Evolutionary conservation across 2,888 invertebrate species (phyloP).

Genomic region (Conops quadrifasciatus): DNA sequence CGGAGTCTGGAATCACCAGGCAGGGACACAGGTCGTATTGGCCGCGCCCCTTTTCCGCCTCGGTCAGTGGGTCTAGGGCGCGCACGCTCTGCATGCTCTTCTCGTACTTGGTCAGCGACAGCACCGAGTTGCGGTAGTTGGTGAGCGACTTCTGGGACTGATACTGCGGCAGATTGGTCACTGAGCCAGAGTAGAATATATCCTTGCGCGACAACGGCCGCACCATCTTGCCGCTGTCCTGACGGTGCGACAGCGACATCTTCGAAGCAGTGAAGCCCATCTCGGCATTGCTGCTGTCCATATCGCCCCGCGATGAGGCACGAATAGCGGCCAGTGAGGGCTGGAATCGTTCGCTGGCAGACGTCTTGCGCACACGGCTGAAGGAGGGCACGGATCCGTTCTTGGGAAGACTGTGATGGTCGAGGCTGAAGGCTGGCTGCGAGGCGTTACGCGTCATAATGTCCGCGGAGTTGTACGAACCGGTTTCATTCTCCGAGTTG

Average conservation of each 20-base stretch:
- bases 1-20: conserved; percentile 78
- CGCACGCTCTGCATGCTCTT: conserved; percentile 70
- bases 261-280: conserved; percentile 79
- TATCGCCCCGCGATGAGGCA: conserved; percentile 78
- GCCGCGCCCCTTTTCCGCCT: conserved; percentile 66
- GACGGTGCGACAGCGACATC: conserved; percentile 68
- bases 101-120: conserved; percentile 81
- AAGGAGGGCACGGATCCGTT: conserved; percentile 92
- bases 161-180: conserved; percentile 91
- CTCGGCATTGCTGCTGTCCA: conserved; percentile 79
- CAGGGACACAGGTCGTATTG: conserved; percentile 84
- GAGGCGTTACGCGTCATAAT: conserved; percentile 83
- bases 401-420: conserved; percentile 71
- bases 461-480: conserved; percentile 64
- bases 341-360: conserved; percentile 83
- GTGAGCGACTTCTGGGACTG: conserved; percentile 90
- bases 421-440: conserved; percentile 80
- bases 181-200: conserved; percentile 97
- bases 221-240: conserved; percentile 71
- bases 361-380: conserved; percentile 84
- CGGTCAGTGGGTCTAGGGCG: conserved; percentile 69
- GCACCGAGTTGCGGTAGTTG: conserved; percentile 89
- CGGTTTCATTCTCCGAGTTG: conserved; percentile 61
- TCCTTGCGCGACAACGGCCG: conserved; percentile 94
- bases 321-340: conserved; percentile 84